Evolutionary conservation across 1,140 invertebrate genomes (phyloP), one percentile per base, ranked within the genome.

Genomic region (Choristoneura fumiferana): DNA sequence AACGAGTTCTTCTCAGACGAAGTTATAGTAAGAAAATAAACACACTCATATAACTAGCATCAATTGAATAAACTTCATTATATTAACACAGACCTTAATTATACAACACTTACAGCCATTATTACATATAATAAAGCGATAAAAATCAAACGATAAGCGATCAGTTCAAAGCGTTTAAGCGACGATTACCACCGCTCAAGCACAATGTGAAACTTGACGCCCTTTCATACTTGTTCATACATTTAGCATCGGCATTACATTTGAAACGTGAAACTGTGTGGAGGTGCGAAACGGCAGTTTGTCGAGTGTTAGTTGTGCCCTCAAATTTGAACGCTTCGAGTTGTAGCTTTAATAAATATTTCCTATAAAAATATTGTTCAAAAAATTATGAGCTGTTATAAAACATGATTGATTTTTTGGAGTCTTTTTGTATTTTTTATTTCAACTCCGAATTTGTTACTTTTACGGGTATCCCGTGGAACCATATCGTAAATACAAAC

Each of bases 101-200:
- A 45, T 13, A 45, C 10, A 49, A 49, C 14, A n/a, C 22, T 29
- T 33, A 33, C 49, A 33, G 49, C 49, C n/a, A 33, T 53, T 35
- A 53, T 14, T 5, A 10, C 13, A 9, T 29, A 29, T 29, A 29
- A 29, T 29, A 29, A 29, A 29, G 22, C 22, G 22, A 29, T 29
- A 29, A 29, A n/a, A 34, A 35, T 53, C 45, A 54, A 12, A 15
- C 52, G 53, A 70, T 70, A 59, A 61, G 17, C 49, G 49, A 71
- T 71, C 69, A 57, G 49, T 60, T 70, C 63, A 68, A 60, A 22
- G 55, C 56, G 58, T 60, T 63, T 62, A 69, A 67, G 64, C 60
- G 60, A 61, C 67, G 39, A 73, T 73, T 73, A 65, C 55, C 56
- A 53, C n/a, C 52, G 54, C 54, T 36, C 57, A 18, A 61, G 59